Evolutionary conservation across 2,888 invertebrate genomes (phyloP), one percentile per base, ranked within the genome.

Genomic region (Glyphotaelius pellucidus): DNA sequence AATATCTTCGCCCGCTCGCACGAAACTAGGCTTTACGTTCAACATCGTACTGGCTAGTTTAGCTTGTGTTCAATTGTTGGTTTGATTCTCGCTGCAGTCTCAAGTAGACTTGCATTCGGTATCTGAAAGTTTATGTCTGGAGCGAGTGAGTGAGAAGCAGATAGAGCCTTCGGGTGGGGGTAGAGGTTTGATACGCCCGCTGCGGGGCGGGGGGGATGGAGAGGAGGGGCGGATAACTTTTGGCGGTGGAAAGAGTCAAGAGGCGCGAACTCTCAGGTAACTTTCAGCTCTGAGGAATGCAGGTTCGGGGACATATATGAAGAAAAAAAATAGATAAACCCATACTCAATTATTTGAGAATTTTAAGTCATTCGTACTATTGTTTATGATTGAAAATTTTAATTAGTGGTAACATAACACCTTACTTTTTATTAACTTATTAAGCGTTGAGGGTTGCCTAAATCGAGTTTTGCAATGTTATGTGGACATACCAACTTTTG

Each of bases 31-130:
- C 67, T 47, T 31, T 92, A 92, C n/a, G 31, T 30, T 19, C n/a
- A 32, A 7, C 79, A 14, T 19, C 3, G 38, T 80, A 85, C 52
- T 35, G 52, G 14, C 86, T 67, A 35, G 11, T 42, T 14, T 81
- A 11, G 81, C 89, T 42, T 80, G 31, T 25, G 11, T n/a, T 67
- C 25, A 7, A n/a, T 52, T 42, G 38, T 30, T 86, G 79, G 90
- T 91, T 81, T 92, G 47, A 35, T 30, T 31, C 25, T 47, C 84
- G 90, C 90, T 93, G 92, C 93, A 93, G 52, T 80, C 84, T 87
- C n/a, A 81, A 67, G 38, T 52, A 79, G 87, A 91, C 93, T 93
- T 93, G 93, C 93, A 93, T 93, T 90, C 92, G 85, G 81, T 91
- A 90, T 86, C 92, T 83, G 88, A 91, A 93, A 93, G 93, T 93